Base-by-base conservation (phyloP, 2,888 invertebrate species). In the Drosophila conformis region DNA sequence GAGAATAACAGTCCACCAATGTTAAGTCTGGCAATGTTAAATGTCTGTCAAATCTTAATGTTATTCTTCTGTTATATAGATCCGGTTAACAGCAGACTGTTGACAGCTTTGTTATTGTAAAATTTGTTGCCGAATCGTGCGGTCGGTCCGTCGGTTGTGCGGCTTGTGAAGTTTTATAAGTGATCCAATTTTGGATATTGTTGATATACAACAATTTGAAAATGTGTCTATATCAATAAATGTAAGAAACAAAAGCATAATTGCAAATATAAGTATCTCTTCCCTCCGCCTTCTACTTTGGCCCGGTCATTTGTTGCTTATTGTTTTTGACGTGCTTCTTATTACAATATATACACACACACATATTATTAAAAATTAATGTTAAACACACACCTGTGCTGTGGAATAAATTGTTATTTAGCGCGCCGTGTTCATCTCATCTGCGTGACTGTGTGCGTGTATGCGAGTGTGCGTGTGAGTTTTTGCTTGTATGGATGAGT, bases 121-220 rank as follows among this genome's bases (percentile, higher is more conserved):
- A 76, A 69, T 63, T 69, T 66, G 65, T 57, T 62, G 76, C 66
- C 63, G 65, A 46, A 59, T 59, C 71, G 80, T 71, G 48, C 76
- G 80, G 76, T 76, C 68, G 76, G 61, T 42, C 33, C 31, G 71
- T 76, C 67, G 78, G 67, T 67, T 56, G 64, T 71, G 67, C 65
- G 76, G 53, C 65, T 58, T 25, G 33, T 61, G 33, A 71, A 65
- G 62, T 63, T 71, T 71, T 69, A 42, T 54, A 61, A 80, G 75
- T 78, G 67, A 64, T 72, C 58, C 51, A 36, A 66, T 60, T 64
- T 65, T 73, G 36, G 42, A 63, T 71, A 68, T 76, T 76, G 63
- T 64, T 69, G 63, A 70, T 67, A 64, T 48, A 66, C 67, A 73
- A 58, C 53, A 71, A 78, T 61, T 57, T 54, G 11, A 64, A 64